Evolutionary conservation across 2,113 vertebrate species (phyloP).

Genomic region (Paramormyrops kingsleyae): DNA sequence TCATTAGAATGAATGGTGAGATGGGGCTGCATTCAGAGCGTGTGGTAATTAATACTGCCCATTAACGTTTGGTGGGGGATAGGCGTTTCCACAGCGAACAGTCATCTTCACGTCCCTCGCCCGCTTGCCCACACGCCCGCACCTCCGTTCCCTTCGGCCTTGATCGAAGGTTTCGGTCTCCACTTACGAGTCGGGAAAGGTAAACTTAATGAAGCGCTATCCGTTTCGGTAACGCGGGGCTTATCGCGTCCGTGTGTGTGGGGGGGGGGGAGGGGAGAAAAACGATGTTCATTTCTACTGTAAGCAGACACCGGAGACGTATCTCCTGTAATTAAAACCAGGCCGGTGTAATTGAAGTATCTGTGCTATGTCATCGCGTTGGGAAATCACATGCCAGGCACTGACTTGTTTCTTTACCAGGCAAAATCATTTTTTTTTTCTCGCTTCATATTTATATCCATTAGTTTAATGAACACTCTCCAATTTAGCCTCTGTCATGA

Average conservation of each 20-base stretch:
- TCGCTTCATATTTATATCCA: conserved; percentile 52
- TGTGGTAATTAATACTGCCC: neutral
- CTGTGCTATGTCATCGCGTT: conserved; percentile 42
- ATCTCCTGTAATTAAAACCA: conserved; percentile 59
- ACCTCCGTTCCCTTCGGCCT: conserved; percentile 33
- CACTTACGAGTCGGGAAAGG: conserved; percentile 31
- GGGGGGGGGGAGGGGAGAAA: neutral
- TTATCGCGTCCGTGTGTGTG: neutral
- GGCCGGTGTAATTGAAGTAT: conserved; percentile 51
- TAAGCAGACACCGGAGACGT: conserved; percentile 45
- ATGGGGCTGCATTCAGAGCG: neutral
- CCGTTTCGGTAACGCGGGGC: conserved; percentile 34
- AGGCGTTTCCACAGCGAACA: neutral
- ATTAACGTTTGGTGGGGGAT: neutral
- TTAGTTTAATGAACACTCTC: conserved; percentile 64
- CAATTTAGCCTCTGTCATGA: conserved; percentile 47
- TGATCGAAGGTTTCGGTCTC: conserved; percentile 37
- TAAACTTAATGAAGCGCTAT: conserved; percentile 44
- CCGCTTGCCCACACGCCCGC: neutral
- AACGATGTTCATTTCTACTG: conserved; percentile 42
- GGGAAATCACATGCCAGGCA: conserved; percentile 47
- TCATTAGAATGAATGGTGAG: neutral
- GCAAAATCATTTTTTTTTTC: conserved; percentile 41
- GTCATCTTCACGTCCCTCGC: neutral
- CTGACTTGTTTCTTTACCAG: conserved; percentile 47